These are phyloP conservation scores for Bubo bubo DNA, from an alignment of 2,113 vertebrate species.

Conservation along the genomic window DNA sequence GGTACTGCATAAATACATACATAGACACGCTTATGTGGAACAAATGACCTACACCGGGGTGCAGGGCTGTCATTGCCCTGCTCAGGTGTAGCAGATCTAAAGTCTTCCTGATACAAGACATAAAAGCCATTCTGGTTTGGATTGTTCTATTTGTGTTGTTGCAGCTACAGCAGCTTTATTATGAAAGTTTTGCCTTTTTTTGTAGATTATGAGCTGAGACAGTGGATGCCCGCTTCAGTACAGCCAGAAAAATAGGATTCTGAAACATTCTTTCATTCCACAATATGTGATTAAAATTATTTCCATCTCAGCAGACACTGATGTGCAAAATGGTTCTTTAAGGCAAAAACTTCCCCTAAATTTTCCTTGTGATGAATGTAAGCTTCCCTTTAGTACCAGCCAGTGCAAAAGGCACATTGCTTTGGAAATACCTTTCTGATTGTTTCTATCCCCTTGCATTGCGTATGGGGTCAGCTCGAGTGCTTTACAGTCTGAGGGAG, in stretches of 20 bases:
- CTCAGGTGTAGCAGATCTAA: not conserved
- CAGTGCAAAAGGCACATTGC: not conserved
- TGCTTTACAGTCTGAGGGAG: not conserved
- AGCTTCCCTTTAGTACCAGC: not conserved
- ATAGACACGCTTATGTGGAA: not conserved
- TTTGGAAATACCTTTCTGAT: not conserved
- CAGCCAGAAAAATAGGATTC: not conserved
- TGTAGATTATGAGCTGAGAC: not conserved
- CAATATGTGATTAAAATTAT: not conserved
- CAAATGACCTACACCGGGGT: not conserved
- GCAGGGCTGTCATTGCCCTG: not conserved
- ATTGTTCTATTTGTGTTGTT: not conserved
- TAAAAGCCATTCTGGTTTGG: not conserved
- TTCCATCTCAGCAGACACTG: not conserved
- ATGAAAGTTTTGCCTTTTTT: not conserved
- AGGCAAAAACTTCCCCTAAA: not conserved
- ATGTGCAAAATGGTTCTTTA: not conserved
- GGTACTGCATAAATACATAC: not conserved
- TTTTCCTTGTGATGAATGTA: not conserved
- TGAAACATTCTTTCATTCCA: not conserved
- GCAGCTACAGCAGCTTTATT: not conserved
- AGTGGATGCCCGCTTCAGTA: not conserved
- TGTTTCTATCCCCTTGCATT: not conserved
- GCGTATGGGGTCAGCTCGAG: not conserved
- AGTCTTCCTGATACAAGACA: not conserved